Conservation (phyloP, 2,888 invertebrate species). For the Agriopis aurantiaria region DNA sequence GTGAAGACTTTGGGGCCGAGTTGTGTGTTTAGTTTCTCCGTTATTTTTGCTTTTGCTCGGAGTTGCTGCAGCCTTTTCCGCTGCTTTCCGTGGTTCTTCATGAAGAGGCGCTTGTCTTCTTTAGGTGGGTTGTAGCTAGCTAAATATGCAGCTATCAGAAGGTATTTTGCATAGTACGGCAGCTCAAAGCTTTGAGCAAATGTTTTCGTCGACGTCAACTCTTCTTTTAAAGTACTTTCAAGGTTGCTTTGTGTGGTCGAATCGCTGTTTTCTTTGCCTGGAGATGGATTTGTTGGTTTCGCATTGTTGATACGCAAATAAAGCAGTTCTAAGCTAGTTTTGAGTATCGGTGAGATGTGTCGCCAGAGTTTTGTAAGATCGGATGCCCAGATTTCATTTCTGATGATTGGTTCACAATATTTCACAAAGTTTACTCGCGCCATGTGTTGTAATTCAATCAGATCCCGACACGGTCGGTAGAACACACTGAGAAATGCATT, state of each 20-base stretch:
- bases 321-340: conserved; percentile 90
- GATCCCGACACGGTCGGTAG: conserved; percentile 93
- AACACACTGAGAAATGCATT: conserved; percentile 94
- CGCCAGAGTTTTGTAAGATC: conserved; percentile 92
- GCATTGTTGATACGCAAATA: conserved; percentile 89
- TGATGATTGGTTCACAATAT: conserved; percentile 92
- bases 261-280: conserved; percentile 71
- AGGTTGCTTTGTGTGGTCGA: conserved; percentile 54
- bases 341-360: conserved; percentile 91
- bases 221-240: conserved; percentile 75
- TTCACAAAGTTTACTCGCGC: conserved; percentile 91
- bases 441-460: conserved; percentile 93
- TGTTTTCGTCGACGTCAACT: conserved; percentile 80
- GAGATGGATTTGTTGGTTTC: conserved; percentile 59
- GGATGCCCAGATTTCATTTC: conserved; percentile 86
- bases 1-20: conserved; percentile 94
- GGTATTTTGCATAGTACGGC: conserved; percentile 95
- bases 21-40: conserved; percentile 87
- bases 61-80: conserved; percentile 88
- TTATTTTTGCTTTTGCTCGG: conserved; percentile 86
- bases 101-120: conserved; percentile 94
- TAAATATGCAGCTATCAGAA: conserved; percentile 95
- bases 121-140: conserved; percentile 97
- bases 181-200: conserved; percentile 91
- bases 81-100: conserved; percentile 92